A percentile compares a stretch with the other conserved stretches of the same genome.
phyloP scores from a whole-genome alignment of 1,140 invertebrate species.

The Bombus confusus region DNA sequence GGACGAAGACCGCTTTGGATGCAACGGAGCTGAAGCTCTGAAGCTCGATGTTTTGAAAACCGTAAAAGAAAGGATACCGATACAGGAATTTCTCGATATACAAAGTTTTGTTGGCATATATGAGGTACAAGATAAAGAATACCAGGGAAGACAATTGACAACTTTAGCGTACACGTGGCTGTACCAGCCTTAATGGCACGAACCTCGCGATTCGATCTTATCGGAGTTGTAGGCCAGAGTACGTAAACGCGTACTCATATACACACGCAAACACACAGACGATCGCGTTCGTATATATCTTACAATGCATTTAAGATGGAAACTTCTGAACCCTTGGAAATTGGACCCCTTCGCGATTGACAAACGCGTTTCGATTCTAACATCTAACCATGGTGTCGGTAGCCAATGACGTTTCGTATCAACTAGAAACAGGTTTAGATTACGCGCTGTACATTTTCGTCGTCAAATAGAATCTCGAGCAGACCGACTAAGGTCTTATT shows the following conservation, averaged over 20 bases:
- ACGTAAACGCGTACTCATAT: not conserved
- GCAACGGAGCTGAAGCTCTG: too few species aligned
- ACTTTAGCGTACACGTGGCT: not conserved
- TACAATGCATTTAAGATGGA: not conserved
- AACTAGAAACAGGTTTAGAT: not conserved
- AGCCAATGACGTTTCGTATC: constrained; percentile 7
- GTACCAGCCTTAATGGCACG: not conserved
- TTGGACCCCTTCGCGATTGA: not conserved
- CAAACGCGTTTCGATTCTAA: not conserved
- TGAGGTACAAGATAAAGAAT: not conserved
- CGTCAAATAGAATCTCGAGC: not conserved
- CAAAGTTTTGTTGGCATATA: not conserved
- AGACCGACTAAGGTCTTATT: not conserved
- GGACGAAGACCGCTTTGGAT: too few species aligned
- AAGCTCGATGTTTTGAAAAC: not conserved
- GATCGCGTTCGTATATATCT: not conserved
- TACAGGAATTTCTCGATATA: not conserved
- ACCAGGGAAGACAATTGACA: not conserved
- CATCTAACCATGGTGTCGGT: not conserved
- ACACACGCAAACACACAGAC: not conserved
- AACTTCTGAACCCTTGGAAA: not conserved
- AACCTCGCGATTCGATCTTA: constrained; percentile 12
- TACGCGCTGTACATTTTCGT: not conserved
- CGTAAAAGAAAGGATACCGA: not conserved
- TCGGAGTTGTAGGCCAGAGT: not conserved